Percentiles rank a stretch among this genome's conserved stretches.
Conservation (phyloP, 2,113 vertebrate species). For the Actinemys pallida region DNA sequence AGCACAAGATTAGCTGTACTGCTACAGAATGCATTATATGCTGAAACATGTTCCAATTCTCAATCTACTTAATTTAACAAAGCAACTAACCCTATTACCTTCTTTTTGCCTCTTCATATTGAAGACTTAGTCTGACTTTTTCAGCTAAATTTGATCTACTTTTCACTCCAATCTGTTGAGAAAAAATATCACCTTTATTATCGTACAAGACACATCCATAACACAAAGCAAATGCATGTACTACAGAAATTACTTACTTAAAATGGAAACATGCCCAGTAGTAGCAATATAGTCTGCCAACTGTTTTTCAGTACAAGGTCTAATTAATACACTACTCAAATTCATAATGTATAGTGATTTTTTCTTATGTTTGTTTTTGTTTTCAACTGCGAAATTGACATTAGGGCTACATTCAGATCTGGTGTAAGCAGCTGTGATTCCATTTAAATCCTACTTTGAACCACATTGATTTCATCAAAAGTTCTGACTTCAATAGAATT, state of each 20-base stretch:
- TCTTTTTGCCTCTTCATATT: slow-evolving; percentile 88
- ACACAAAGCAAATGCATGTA: neutral
- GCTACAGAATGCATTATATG: neutral
- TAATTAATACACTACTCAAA: neutral
- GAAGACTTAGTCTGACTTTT: slow-evolving; percentile 87
- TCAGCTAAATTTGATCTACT: slow-evolving; percentile 85
- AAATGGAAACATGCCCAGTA: neutral
- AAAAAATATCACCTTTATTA: neutral
- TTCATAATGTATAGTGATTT: neutral
- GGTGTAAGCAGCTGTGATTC: neutral
- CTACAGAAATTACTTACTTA: neutral
- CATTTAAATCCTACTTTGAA: slow-evolving; percentile 18
- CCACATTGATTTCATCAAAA: neutral
- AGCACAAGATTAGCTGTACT: neutral
- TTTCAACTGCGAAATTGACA: neutral
- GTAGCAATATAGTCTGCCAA: neutral
- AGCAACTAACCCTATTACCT: slow-evolving; percentile 73
- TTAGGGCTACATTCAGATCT: neutral
- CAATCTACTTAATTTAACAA: neutral
- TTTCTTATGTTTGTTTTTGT: neutral
- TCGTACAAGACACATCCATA: neutral
- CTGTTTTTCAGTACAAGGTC: neutral
- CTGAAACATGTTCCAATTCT: rapidly evolving
- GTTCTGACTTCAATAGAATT: slow-evolving; percentile 14
- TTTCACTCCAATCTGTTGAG: slow-evolving; percentile 78